Conservation (phyloP, 2,113 vertebrate species). For the Hippopotamus amphibius region DNA sequence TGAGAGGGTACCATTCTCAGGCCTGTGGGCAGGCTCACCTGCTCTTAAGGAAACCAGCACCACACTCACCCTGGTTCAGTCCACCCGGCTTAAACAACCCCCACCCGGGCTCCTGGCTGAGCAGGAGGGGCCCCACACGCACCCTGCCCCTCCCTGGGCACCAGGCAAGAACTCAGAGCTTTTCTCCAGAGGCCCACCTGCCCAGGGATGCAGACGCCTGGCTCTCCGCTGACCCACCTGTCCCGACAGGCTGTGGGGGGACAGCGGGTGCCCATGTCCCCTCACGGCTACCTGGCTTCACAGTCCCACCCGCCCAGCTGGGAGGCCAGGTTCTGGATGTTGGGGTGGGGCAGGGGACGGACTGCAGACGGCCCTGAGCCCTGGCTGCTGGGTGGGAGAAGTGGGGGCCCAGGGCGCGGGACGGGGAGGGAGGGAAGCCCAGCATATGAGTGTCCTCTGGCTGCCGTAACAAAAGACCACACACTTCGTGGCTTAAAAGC, state of each 20-base stretch:
- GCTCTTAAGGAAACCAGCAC: not conserved
- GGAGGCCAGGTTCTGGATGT: not conserved
- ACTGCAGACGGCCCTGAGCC: not conserved
- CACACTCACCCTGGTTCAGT: not conserved
- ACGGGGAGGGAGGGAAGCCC: not conserved
- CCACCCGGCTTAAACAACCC: not conserved
- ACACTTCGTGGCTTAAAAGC: rapidly evolving
- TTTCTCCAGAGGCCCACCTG: not conserved
- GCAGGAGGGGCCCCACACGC: not conserved
- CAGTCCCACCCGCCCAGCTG: not conserved
- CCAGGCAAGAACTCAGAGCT: not conserved
- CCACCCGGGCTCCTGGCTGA: not conserved
- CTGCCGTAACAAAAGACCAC: rapidly evolving
- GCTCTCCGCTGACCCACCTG: rapidly evolving
- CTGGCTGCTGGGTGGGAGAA: no score
- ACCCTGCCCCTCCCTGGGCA: not conserved
- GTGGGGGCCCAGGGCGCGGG: rapidly evolving
- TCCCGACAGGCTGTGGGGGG: not conserved
- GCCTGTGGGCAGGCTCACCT: rapidly evolving
- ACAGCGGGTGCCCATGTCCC: rapidly evolving
- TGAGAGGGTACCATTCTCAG: not conserved
- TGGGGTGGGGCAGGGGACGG: no score
- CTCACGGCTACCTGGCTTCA: rapidly evolving
- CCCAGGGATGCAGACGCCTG: not conserved
- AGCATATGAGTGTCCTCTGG: rapidly evolving